A percentile compares a stretch with the other conserved stretches of the same genome.
phyloP scores from a whole-genome alignment of 2,888 invertebrate species.

The Ectropis crepuscularia region DNA sequence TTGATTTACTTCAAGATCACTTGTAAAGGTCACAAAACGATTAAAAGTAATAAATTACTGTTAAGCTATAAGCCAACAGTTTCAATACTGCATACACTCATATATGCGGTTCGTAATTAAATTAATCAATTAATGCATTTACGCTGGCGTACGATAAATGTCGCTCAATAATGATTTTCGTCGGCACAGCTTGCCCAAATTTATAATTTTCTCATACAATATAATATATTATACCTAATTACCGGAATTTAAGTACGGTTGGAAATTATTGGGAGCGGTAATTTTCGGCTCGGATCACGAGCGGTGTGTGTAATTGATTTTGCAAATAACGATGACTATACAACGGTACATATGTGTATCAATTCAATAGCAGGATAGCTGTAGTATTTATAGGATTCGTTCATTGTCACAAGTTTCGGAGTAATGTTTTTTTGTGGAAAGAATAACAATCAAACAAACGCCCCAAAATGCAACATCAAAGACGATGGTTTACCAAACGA shows the following conservation, averaged over 20 bases:
- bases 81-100: neutral
- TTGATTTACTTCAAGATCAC: too few relatives aligned
- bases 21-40: too few relatives aligned
- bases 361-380: too few relatives aligned
- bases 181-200: constrained; percentile 61
- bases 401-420: too few relatives aligned
- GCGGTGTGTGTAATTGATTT: constrained; percentile 24
- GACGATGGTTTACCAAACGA: too few relatives aligned
- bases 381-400: too few relatives aligned
- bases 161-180: constrained; percentile 66
- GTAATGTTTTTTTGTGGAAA: too few relatives aligned
- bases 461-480: too few relatives aligned
- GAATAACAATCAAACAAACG: too few relatives aligned
- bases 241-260: constrained; percentile 43
- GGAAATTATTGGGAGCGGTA: constrained; percentile 46
- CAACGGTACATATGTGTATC: too few relatives aligned
- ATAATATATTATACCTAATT: constrained; percentile 50
- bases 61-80: too few relatives aligned
- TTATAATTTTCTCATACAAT: constrained; percentile 60
- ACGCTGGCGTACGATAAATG: constrained; percentile 68
- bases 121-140: constrained; percentile 73
- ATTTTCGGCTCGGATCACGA: constrained; percentile 41
- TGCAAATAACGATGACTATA: neutral
- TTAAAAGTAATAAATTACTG: too few relatives aligned
- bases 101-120: constrained; percentile 67